Evolutionary conservation across 2,113 vertebrate genomes (phyloP).

Genomic region (Phalacrocorax brasilianus): DNA sequence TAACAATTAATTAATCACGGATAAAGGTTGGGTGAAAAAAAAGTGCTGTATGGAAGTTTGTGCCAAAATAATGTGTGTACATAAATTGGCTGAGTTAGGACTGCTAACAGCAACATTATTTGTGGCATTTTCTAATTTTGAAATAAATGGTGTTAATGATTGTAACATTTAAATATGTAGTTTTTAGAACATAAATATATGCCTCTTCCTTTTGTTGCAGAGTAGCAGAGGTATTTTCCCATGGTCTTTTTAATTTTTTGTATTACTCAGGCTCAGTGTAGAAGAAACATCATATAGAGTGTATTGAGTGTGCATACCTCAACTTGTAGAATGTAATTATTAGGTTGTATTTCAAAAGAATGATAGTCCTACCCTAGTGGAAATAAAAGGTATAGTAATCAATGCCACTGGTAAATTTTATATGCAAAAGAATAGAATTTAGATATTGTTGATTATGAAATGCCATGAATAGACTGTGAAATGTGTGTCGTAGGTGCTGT

Average conservation of each 20-base stretch:
- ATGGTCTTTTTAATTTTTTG: background rate
- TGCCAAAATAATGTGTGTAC: background rate
- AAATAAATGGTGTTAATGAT: background rate
- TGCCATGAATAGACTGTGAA: slow-evolving; percentile 8
- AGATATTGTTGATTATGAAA: slow-evolving; percentile 32
- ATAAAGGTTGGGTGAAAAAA: background rate
- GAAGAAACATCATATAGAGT: background rate
- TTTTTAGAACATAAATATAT: background rate
- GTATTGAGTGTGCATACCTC: background rate
- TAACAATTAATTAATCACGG: background rate
- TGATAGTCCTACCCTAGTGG: slow-evolving; percentile 4
- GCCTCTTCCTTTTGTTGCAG: background rate
- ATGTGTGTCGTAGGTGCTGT: background rate
- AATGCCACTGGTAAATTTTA: slow-evolving; percentile 17
- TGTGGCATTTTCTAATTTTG: background rate
- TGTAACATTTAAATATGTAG: background rate
- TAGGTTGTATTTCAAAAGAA: slow-evolving; percentile 12
- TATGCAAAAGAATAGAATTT: slow-evolving; percentile 27
- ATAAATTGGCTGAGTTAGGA: background rate
- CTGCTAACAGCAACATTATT: background rate
- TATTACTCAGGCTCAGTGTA: background rate
- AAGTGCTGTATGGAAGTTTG: background rate
- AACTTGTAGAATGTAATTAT: slow-evolving; percentile 34
- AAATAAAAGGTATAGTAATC: slow-evolving; percentile 18
- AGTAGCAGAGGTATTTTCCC: background rate